Base-by-base conservation (phyloP, 2,113 vertebrate genomes). In the Illadopsis cleaveri region DNA sequence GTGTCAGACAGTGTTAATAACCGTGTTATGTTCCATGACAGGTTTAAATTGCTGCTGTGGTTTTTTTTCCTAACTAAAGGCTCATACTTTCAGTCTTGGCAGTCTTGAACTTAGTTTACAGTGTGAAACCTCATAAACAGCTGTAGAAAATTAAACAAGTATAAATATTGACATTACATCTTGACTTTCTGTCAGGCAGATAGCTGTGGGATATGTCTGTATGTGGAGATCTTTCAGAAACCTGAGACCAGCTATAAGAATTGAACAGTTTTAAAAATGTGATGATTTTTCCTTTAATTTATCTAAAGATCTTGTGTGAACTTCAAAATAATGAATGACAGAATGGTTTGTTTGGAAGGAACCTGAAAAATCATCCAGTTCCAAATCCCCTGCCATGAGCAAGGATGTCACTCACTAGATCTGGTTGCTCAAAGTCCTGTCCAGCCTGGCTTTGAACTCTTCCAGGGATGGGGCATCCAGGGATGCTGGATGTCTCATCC, bases 121-220 rank as follows among this genome's bases (percentile, higher is more conserved):
- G 20, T 60, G n/a, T 21, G n/a, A 51, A 83, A 76, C 45, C 16
- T 82, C 61, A 65, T 28, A 42, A 82, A 37, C 15, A 76, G 53
- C 53, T 80, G 30, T 45, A n/a, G 84, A 56, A 80, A 91, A 68
- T 81, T 17, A 37, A 80, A 76, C 4, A 71, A 62, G 10, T 30
- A 28, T 62, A 80, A 89, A 77, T 76, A 80, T 12, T 83, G 62
- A 48, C 30, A 17, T 62, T 44, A 3, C n/a, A 4, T 68, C 48
- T 76, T 50, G 35, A 40, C 62, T 62, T 82, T 33, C 40, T 57
- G 33, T 80, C 85, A 62, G 72, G 25, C 42, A 71, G 37, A 12
- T 82, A n/a, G n/a, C n/a, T 82, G 28, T 75, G 56, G 47, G 24
- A 1, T 28, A 10, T 0, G 0, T 82, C 25, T 83, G 21, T 21